Evolutionary conservation across 1,140 invertebrate genomes (phyloP), one percentile per base, ranked within the genome.

Genomic region (Rhagoletis pomonella): DNA sequence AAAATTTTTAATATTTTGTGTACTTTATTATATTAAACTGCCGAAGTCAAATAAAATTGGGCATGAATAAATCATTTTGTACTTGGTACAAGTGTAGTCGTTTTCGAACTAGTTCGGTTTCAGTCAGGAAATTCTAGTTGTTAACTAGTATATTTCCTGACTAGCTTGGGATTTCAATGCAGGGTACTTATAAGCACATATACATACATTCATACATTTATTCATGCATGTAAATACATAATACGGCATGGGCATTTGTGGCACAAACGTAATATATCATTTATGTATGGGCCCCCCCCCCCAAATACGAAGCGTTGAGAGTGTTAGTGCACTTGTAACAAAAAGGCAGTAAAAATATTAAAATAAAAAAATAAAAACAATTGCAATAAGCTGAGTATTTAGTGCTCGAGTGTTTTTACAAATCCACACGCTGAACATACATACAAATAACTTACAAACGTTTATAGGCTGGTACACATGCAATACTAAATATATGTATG

Each of bases 311-410:
- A 55, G 73, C 47, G 17, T n/a, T 3, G 47, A 55, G 2, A 19
- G 17, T 81, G 42, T 81, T 4, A 1, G 19, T 81, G 19, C 73
- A 81, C 9, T 81, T 81, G 73, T 10, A 81, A 81, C 69, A 50
- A 7, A 44, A 10, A 81, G 3, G 47, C 12, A 50, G 69, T n/a
- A 55, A 58, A 81, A 81, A 50, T 81, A 14, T 62, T 62, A n/a
- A 62, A 62, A 62, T 29, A 55, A 81, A 81, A n/a, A 17, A 42
- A 44, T 17, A 17, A 73, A 39, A 47, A 73, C 17, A 73, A 42
- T 2, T 81, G 4, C 17, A 81, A 39, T 73, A 81, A 81, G 55
- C 73, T 55, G 47, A 55, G 73, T 81, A 81, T 81, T 81, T 81
- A 81, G 73, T 81, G 14, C 73, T 55, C 9, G 19, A 55, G 73